Evolutionary conservation across 2,888 invertebrate species (phyloP).

Genomic region (Brassicogethes aeneus): DNA sequence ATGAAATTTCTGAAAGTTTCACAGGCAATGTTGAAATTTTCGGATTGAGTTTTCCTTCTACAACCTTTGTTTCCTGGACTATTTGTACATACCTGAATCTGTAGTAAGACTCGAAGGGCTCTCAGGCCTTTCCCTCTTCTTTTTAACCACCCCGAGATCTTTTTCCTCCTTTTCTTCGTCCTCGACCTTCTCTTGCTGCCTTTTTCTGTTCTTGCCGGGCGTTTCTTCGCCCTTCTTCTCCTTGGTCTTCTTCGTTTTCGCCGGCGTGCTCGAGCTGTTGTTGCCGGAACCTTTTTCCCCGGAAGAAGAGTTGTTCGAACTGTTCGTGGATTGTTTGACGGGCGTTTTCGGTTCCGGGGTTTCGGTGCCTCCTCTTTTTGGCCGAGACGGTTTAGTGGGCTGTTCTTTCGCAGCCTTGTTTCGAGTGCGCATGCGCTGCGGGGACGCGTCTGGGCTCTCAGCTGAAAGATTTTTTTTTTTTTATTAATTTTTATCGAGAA

Average conservation of each 20-base stretch:
- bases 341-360: conserved; percentile 44
- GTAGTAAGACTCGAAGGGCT: conserved; percentile 81
- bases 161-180: conserved; percentile 41
- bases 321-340: conserved; percentile 36
- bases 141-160: conserved; percentile 39
- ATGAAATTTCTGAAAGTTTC: too few relatives aligned
- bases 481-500: too few relatives aligned
- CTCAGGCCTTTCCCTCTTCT: conserved; percentile 43
- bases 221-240: conserved; percentile 39
- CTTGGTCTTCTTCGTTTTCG: conserved; percentile 3
- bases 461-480: too few relatives aligned
- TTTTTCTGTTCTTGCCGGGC: conserved; percentile 47
- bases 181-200: conserved; percentile 41
- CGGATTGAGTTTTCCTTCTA: too few relatives aligned
- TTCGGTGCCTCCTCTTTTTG: conserved; percentile 47
- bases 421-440: conserved; percentile 82
- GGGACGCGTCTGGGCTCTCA: conserved; percentile 70
- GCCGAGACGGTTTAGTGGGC: conserved; percentile 42
- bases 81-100: too few relatives aligned
- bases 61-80: too few relatives aligned
- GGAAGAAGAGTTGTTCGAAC: conserved; percentile 8
- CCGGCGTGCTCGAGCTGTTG: conserved; percentile 21
- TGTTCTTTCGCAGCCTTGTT: conserved; percentile 74
- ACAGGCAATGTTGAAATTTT: too few relatives aligned
- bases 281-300: conserved; percentile 6